Evolutionary conservation across 2,888 invertebrate species (phyloP), one percentile per base, ranked within the genome.

Genomic region (Pollenia amentaria): DNA sequence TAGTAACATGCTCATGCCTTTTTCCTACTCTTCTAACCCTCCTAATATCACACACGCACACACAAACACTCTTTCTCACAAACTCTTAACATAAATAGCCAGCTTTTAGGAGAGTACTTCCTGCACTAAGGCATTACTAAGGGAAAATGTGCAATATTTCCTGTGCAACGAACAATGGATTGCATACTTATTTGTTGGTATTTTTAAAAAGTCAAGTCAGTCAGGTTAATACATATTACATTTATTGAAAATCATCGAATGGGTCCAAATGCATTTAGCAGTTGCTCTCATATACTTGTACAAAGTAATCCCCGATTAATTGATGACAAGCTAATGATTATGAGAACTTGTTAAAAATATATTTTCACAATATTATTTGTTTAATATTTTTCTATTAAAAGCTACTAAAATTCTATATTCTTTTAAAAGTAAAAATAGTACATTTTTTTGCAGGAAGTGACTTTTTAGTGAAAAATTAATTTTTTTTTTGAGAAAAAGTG

Each of bases 171-270:
- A 29, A 57, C 11, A 57, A 57, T 14, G 18, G 9, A 18, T 55
- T 57, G 8, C 38, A 57, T 2, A 62, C 14, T 3, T 29, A 6
- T 29, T 29, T 6, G 29, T 29, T 29, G 29, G 29, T 29, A 29
- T 29, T 21, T 40, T 65, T 18, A 3, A 4, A 40, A 62, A 40
- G 14, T 57, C 12, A 60, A 51, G 14, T 12, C 38, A 70, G 53
- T 6, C 70, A 64, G 51, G 29, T 70, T 51, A 16, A 44, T 16
- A n/a, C n/a, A n/a, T n/a, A 70, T 16, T 44, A 53, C 62, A 69
- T 60, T 42, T 42, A 70, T 70, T 78, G 77, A 29, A 67, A 69
- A 57, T 78, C 67, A 60, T 29, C 29, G 4, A 40, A 46, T 77
- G 29, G 65, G 53, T 46, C 18, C 46, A 40, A 57, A 69, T 67